Evolutionary conservation across 1,140 invertebrate genomes (phyloP).

Genomic region (Cyrtorhinus lividipennis): DNA sequence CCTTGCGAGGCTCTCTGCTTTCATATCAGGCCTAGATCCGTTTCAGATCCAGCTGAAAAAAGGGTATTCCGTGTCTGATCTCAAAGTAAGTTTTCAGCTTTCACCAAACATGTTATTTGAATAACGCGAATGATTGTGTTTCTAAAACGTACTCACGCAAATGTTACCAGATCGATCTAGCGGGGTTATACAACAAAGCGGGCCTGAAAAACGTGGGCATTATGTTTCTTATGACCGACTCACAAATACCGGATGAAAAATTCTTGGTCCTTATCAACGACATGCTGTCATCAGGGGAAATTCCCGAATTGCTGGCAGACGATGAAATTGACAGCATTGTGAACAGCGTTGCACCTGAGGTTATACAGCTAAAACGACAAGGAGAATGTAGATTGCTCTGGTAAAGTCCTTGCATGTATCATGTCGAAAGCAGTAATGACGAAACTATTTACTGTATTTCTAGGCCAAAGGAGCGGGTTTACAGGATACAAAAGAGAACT

Average conservation of each 20-base stretch:
- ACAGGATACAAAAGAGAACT: slow-evolving; percentile 77
- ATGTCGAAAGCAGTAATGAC: background rate
- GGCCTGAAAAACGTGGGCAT: slow-evolving; percentile 76
- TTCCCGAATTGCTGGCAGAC: slow-evolving; percentile 77
- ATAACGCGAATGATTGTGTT: background rate
- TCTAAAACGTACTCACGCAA: too few species aligned
- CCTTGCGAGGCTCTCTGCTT: slow-evolving; percentile 69
- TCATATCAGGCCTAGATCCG: slow-evolving; percentile 76
- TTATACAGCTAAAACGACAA: too few species aligned
- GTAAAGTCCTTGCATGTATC: background rate
- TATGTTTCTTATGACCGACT: slow-evolving; percentile 87
- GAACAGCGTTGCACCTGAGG: slow-evolving; percentile 64
- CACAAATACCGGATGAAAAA: slow-evolving; percentile 76
- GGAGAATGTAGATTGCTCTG: background rate
- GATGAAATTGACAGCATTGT: slow-evolving; percentile 85
- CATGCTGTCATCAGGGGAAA: slow-evolving; percentile 83
- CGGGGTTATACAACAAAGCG: slow-evolving; percentile 68
- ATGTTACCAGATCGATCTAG: slow-evolving; percentile 59
- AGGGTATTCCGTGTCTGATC: slow-evolving; percentile 69
- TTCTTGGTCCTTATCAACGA: slow-evolving; percentile 91
- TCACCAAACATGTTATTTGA: too few species aligned
- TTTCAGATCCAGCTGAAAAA: slow-evolving; percentile 83
- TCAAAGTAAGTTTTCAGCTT: slow-evolving; percentile 52
- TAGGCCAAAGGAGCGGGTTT: slow-evolving; percentile 59
- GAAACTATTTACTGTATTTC: slow-evolving; percentile 5